Base-by-base conservation (phyloP, 2,888 invertebrate species). In the Parnassius mnemosyne region DNA sequence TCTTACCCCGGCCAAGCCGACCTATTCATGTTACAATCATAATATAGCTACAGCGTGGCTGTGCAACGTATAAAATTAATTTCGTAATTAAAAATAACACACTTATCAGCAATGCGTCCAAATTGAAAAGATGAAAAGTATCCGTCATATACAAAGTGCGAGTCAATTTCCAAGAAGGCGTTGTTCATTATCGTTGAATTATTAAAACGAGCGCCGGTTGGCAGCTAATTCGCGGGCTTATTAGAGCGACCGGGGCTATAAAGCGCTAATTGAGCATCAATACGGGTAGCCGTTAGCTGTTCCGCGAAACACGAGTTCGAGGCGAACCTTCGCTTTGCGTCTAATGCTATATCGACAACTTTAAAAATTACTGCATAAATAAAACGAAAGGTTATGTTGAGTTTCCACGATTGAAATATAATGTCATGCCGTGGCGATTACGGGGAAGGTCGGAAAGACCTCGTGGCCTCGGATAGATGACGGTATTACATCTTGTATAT, bases 241-340 rank as follows among this genome's bases (percentile, higher is more conserved):
- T 68, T 67, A 67, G 63, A 65, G 55, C 54, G 46, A 50, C 11
- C 52, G 61, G 51, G 56, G 56, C 69, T 47, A 71, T 77, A 75
- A 76, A 77, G 74, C 68, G 69, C 71, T 78, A 77, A 81, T 77
- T 78, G 73, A 61, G 71, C 72, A 68, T 72, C 73, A 71, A 61
- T 56, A 51, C 60, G 51, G 65, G 47, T 69, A 68, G 68, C 68
- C 72, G 73, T 64, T 67, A 71, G 67, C 67, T 68, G 66, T 79
- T 75, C 76, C 61, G 52, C 51, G 55, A 61, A 55, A 13, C 16
- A n/a, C 66, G 60, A 60, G 74, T 73, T 75, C 62, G 64, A 55
- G 63, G 60, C 41, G 69, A 63, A 55, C 54, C 62, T 61, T 68
- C 20, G 11, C 54, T n/a, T n/a, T 53, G 59, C 57, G 63, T 57